Evolutionary conservation across 2,888 invertebrate species (phyloP).

Genomic region (Myathropa florea): DNA sequence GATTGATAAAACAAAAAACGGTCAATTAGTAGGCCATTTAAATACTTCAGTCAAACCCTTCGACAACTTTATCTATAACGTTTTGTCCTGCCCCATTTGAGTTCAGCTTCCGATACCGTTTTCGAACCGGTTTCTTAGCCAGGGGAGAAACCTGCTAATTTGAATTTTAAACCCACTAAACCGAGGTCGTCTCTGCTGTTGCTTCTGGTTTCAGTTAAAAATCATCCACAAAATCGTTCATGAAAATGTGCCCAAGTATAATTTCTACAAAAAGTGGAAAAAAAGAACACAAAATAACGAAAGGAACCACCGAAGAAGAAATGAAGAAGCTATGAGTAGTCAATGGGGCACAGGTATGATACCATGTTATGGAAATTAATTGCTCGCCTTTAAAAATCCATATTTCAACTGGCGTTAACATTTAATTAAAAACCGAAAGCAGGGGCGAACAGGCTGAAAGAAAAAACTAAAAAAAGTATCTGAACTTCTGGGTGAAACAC

Average conservation of each 20-base stretch:
- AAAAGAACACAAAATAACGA: neutral
- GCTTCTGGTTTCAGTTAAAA: slow-evolving; percentile 14
- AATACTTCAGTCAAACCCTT: neutral
- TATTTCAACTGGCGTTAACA: slow-evolving; percentile 70
- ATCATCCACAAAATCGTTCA: neutral
- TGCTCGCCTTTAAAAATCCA: slow-evolving; percentile 67
- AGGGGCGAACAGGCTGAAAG: slow-evolving; percentile 1
- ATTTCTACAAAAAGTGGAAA: neutral
- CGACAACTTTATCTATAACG: neutral
- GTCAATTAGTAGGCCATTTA: neutral
- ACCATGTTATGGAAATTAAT: slow-evolving; percentile 69
- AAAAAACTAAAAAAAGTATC: neutral
- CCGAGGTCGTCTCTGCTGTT: neutral
- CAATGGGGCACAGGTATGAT: slow-evolving; percentile 45
- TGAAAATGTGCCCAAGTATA: neutral
- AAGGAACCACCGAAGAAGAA: neutral
- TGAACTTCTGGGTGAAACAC: neutral
- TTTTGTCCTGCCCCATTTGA: neutral
- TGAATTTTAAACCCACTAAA: slow-evolving; percentile 24
- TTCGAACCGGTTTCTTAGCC: slow-evolving; percentile 26
- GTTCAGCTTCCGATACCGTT: neutral
- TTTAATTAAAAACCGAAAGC: slow-evolving; percentile 63
- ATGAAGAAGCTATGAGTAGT: slow-evolving; percentile 40
- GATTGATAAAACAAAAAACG: neutral
- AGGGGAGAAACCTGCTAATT: slow-evolving; percentile 14